Percentiles rank a stretch among this genome's conserved stretches.
Evolutionary conservation across 2,888 invertebrate species (phyloP).

Genomic region (Drosophila greeni): DNA sequence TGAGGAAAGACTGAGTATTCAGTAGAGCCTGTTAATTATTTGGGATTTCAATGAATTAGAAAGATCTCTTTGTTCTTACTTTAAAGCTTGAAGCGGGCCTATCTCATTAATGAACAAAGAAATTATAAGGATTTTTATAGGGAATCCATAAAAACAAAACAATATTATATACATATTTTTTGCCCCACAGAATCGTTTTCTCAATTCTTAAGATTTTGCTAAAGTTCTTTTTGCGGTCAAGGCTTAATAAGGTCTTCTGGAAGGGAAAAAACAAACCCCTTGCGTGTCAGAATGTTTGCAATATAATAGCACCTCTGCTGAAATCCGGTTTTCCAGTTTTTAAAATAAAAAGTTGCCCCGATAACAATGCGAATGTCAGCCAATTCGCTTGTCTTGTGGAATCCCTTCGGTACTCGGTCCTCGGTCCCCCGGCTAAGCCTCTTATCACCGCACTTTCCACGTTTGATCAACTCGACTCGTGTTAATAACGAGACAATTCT

Average conservation of each 20-base stretch:
- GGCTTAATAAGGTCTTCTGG: neutral
- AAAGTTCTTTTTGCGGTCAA: slow-evolving; percentile 19
- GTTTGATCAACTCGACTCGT: slow-evolving; percentile 37
- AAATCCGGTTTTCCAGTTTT: slow-evolving; percentile 27
- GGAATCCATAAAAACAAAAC: too few species aligned
- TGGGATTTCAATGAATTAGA: too few species aligned
- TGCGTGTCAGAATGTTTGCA: slow-evolving; percentile 32
- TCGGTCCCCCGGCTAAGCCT: slow-evolving; percentile 18
- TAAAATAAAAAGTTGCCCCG: slow-evolving; percentile 15
- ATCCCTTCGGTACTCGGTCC: slow-evolving; percentile 7
- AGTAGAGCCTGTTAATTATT: neutral
- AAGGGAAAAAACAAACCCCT: slow-evolving; percentile 8
- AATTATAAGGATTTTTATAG: neutral
- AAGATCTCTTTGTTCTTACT: neutral
- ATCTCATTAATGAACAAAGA: neutral
- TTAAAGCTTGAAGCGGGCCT: neutral
- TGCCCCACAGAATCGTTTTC: neutral
- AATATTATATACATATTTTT: neutral
- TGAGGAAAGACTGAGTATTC: neutral
- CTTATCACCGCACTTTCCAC: slow-evolving; percentile 37
- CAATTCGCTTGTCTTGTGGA: slow-evolving; percentile 16
- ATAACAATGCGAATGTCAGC: slow-evolving; percentile 37
- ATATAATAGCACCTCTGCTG: slow-evolving; percentile 16
- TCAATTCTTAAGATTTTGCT: neutral
- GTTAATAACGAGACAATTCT: slow-evolving; percentile 41